Evolutionary conservation across 2,113 vertebrate species (phyloP).

Genomic region (Strix uralensis): DNA sequence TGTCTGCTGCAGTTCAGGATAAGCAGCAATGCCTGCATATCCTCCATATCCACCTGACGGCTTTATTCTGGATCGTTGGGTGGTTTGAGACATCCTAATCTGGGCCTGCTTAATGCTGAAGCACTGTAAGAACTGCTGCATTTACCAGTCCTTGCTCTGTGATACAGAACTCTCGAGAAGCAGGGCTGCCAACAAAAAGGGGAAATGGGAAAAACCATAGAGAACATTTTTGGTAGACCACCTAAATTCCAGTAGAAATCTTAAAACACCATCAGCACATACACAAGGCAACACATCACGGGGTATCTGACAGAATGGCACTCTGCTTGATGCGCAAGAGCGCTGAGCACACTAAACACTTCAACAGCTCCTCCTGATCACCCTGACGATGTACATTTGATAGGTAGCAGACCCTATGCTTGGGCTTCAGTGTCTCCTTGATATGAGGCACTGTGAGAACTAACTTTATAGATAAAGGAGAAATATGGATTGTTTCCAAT

Average conservation of each 20-base stretch:
- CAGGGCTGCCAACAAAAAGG: neutral
- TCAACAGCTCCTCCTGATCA: neutral
- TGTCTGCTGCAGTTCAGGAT: neutral
- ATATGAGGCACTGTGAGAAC: neutral
- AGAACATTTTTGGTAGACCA: neutral
- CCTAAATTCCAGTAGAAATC: neutral
- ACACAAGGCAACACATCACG: neutral
- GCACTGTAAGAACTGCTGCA: neutral
- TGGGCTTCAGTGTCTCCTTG: neutral
- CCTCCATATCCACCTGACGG: neutral
- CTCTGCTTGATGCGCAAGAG: rapidly evolving
- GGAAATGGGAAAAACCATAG: neutral
- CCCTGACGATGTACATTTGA: neutral
- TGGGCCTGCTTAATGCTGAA: neutral
- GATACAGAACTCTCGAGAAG: neutral
- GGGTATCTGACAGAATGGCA: neutral
- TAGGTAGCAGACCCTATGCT: neutral
- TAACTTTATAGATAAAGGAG: neutral
- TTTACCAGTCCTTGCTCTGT: neutral
- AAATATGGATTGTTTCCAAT: neutral
- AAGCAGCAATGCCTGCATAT: neutral
- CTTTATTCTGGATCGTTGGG: neutral
- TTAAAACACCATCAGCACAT: neutral
- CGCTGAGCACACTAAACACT: neutral
- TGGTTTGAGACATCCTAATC: neutral